Conservation (phyloP, 1,140 invertebrate genomes). For the Aphelenchoides fujianensis region DNA sequence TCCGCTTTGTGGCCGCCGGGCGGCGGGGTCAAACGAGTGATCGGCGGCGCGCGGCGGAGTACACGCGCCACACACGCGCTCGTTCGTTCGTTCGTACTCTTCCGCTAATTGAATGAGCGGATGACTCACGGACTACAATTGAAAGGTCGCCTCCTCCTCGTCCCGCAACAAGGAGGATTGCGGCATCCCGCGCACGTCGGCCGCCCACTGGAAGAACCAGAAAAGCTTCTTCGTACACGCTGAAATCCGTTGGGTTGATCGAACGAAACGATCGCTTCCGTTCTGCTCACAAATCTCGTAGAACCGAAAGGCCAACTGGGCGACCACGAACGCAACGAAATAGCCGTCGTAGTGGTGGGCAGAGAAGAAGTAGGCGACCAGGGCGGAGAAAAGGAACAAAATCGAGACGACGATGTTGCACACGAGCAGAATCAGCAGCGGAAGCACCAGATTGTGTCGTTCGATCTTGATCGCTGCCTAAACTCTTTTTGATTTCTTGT, state of each 20-base stretch:
- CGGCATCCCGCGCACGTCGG: not conserved
- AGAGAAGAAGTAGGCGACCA: slow-evolving; percentile 6
- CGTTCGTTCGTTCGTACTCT: no score
- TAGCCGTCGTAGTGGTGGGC: not conserved
- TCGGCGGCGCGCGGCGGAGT: no score
- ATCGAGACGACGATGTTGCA: slow-evolving; percentile 10
- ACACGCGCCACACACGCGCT: no score
- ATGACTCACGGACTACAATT: no score
- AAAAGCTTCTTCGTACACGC: slow-evolving; percentile 12
- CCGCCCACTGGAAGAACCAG: slow-evolving; percentile 13
- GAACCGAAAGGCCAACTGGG: not conserved
- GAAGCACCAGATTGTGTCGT: slow-evolving; percentile 14
- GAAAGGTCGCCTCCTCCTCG: slow-evolving; percentile 13
- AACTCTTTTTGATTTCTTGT: slow-evolving; percentile 12
- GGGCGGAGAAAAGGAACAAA: not conserved
- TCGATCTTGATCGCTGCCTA: slow-evolving; percentile 3
- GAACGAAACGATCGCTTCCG: no score
- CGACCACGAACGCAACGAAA: slow-evolving; percentile 5
- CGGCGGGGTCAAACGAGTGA: no score
- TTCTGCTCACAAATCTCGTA: no score
- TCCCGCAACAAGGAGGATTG: not conserved
- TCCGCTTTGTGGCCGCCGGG: no score
- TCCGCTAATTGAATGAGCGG: no score
- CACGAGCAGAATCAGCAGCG: slow-evolving; percentile 6
- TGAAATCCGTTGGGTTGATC: no score